phyloP scores from a whole-genome alignment of 64 coral and sea anemone species.

The Porites australiensis region DNA sequence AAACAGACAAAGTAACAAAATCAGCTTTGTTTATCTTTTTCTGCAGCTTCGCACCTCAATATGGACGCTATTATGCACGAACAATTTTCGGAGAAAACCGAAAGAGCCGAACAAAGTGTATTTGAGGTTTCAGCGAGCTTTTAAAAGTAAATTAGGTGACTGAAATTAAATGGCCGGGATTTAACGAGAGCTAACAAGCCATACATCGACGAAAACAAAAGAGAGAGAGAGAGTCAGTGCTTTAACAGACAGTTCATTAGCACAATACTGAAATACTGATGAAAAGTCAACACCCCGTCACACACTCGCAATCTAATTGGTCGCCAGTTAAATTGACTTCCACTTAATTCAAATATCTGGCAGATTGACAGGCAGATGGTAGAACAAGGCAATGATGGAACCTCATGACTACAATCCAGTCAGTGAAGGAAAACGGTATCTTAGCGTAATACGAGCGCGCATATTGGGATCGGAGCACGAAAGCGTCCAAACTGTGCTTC shows the following conservation, averaged over 20 bases:
- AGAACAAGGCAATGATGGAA: not conserved
- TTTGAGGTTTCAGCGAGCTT: not conserved
- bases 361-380: conserved; percentile 29
- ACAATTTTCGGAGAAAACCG: not conserved
- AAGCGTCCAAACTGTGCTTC: not conserved
- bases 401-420: not conserved
- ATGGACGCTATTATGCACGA: not conserved
- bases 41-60: not conserved
- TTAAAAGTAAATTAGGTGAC: not conserved
- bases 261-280: not conserved
- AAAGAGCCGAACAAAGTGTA: too few relatives aligned
- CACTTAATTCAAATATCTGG: conserved; percentile 34
- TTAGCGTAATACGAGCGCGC: not conserved
- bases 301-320: not conserved
- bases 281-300: not conserved
- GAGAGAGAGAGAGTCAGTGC: not conserved
- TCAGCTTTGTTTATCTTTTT: conserved; percentile 33
- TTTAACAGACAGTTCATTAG: conserved; percentile 43
- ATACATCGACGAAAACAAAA: not conserved
- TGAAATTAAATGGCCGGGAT: not conserved
- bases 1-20: not conserved
- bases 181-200: not conserved
- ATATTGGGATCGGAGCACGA: not conserved
- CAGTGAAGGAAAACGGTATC: not conserved
- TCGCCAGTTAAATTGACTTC: not conserved